A percentile compares a stretch with the other conserved stretches of the same genome.
phyloP scores from a whole-genome alignment of 2,113 vertebrate species.

The Silurus glanis region DNA sequence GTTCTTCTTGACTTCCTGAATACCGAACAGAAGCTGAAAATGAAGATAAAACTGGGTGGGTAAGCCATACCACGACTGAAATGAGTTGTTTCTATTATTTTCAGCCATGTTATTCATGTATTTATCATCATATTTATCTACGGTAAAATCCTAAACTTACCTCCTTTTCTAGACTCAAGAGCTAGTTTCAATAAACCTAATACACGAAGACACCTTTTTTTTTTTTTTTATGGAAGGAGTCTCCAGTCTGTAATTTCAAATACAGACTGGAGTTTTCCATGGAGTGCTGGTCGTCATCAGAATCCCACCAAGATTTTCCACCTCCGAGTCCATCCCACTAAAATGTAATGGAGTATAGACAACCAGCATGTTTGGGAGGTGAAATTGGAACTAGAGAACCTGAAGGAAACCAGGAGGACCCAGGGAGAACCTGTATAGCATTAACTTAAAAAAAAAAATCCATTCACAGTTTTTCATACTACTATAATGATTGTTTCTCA shows the following conservation, averaged over 20 bases:
- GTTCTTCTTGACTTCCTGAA: constrained; percentile 14
- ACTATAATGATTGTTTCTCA: background rate
- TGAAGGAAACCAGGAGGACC: background rate
- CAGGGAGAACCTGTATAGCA: background rate
- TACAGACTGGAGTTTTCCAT: too few species aligned
- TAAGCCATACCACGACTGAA: too few species aligned
- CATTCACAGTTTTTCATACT: background rate
- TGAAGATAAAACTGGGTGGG: background rate
- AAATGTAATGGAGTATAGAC: background rate
- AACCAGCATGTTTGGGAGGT: background rate
- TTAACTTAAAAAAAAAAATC: background rate
- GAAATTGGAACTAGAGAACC: background rate
- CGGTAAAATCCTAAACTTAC: too few species aligned
- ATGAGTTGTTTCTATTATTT: too few species aligned
- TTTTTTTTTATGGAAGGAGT: too few species aligned
- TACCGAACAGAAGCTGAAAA: background rate
- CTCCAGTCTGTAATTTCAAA: too few species aligned
- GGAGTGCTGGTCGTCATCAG: background rate
- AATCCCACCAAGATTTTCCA: background rate
- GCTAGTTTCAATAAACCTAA: too few species aligned
- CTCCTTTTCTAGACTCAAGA: too few species aligned
- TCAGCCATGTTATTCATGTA: too few species aligned
- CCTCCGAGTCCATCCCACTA: too few species aligned
- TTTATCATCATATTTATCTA: too few species aligned
- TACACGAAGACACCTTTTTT: too few species aligned